Conservation (phyloP, 2,113 vertebrate species). For the Hemiscyllium ocellatum region DNA sequence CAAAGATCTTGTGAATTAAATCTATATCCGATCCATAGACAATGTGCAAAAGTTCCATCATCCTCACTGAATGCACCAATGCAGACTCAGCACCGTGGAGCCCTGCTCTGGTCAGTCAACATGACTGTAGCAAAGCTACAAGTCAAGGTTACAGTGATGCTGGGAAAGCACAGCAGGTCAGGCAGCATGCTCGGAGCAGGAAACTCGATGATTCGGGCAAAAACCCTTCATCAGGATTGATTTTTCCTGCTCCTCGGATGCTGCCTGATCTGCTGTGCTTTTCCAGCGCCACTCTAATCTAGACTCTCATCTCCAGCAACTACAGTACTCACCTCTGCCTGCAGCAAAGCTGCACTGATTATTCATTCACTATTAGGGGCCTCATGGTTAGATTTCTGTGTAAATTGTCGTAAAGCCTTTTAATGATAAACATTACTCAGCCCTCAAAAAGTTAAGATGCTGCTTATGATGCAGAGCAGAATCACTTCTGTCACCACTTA, state of each 20-base stretch:
- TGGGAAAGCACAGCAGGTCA: no score
- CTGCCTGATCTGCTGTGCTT: no score
- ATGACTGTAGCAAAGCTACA: not conserved
- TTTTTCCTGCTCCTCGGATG: no score
- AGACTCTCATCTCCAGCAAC: no score
- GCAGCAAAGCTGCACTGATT: not conserved
- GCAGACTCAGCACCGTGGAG: not conserved
- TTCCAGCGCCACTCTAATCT: no score
- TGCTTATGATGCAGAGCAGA: not conserved
- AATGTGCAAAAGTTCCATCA: not conserved
- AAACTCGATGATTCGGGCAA: no score
- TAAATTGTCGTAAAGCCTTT: not conserved
- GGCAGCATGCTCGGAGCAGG: no score
- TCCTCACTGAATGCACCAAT: not conserved
- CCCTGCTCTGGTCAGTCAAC: not conserved
- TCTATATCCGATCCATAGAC: no score
- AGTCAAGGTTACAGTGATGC: no score
- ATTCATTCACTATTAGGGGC: not conserved
- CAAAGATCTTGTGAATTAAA: not conserved
- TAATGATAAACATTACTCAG: not conserved
- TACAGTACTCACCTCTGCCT: not conserved
- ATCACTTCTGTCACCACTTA: not conserved
- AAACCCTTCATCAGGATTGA: no score
- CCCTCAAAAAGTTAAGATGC: not conserved
- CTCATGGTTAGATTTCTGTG: no score